Base-by-base conservation (phyloP, 2,888 invertebrate genomes). In the Eulithis prunata region DNA sequence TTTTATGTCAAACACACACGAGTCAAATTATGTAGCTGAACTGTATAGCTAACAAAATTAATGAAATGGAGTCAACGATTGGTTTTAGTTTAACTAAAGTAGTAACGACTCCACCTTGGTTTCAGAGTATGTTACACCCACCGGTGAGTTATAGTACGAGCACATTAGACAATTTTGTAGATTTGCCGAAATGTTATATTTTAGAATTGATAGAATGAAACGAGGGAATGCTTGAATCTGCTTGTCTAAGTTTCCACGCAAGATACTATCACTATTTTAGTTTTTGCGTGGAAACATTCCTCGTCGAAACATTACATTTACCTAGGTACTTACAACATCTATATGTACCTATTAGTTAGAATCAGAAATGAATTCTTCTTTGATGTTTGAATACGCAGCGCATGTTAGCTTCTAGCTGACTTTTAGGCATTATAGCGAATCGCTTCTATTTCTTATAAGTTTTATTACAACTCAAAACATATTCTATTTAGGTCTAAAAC, bases 41-140 rank as follows among this genome's bases (percentile, higher is more conserved):
- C 7, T 54, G 7, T 12, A 85, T 73, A 59, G 76, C 71, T 32
- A 74, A 71, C 85, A 79, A 91, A 91, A 91, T 90, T 89, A 69
- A 79, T 74, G 71, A 41, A 65, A 86, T 89, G 93, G 93, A 93
- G 93, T 93, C 93, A 83, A 75, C 61, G 81, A 91, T 92, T 91
- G 91, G 91, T 77, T 71, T 81, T 90, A 89, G 90, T 76, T 75
- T 70, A 81, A 76, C 75, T 74, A 80, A 80, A 86, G 88, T 91
- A 92, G 93, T 93, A 93, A 93, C 80, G 92, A 82, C 92, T 93
- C 92, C 93, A 91, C 90, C 70, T 91, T 92, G 85, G 91, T 93
- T 93, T 93, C 93, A 93, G 93, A 93, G 83, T 90, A 88, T 92
- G 87, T 93, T 85, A 91, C 93, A 87, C 88, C 93, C 88, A 93